Evolutionary conservation across 1,140 invertebrate genomes (phyloP).

Genomic region (Spodoptera frugiperda): DNA sequence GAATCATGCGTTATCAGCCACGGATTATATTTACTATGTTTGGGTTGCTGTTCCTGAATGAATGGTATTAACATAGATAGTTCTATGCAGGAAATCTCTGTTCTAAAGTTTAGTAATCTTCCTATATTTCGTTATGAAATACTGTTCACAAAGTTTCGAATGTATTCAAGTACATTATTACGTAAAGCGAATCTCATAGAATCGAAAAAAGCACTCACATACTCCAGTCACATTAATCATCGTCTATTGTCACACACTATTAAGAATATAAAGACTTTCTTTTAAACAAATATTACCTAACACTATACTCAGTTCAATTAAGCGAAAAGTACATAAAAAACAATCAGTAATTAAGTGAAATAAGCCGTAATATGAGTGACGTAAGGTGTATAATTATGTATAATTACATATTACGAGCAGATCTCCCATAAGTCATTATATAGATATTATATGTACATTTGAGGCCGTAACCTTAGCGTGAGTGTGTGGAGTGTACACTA

Average conservation of each 20-base stretch:
- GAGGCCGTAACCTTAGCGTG: slow-evolving; percentile 1
- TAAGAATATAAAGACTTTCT: not conserved
- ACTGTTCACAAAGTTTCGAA: not conserved
- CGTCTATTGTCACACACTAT: not conserved
- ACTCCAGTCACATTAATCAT: not conserved
- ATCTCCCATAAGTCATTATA: slow-evolving; percentile 41
- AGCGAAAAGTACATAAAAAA: not conserved
- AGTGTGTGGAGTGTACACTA: not conserved
- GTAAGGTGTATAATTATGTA: slow-evolving; percentile 30
- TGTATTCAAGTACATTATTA: not conserved
- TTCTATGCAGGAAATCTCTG: too few species aligned
- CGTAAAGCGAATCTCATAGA: not conserved
- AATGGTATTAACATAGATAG: too few species aligned
- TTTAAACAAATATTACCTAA: slow-evolving; percentile 24
- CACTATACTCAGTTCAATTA: not conserved
- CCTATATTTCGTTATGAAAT: too few species aligned
- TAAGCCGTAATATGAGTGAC: not conserved
- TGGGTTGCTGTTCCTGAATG: too few species aligned
- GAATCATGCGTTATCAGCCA: not conserved
- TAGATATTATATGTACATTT: not conserved
- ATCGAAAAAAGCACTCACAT: too few species aligned
- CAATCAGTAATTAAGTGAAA: slow-evolving; percentile 35
- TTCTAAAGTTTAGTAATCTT: too few species aligned
- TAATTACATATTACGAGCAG: slow-evolving; percentile 24
- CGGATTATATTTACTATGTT: not conserved